Conservation (phyloP, 2,113 vertebrate species). For the Tursiops truncatus region DNA sequence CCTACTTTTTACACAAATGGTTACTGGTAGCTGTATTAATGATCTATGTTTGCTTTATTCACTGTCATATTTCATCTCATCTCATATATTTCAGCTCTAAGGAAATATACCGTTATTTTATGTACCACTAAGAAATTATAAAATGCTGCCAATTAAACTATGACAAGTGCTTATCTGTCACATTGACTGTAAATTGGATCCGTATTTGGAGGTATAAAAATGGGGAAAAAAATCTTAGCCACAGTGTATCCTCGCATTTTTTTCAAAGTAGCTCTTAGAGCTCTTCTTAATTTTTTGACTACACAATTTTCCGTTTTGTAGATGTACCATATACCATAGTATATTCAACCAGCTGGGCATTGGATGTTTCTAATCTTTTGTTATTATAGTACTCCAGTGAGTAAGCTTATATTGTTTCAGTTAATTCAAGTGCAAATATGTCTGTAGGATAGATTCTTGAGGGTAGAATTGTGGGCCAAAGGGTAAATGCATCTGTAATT, state of each 20-base stretch:
- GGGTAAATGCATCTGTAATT: background rate
- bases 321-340: background rate
- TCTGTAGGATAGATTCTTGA: constrained; percentile 19
- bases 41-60: constrained; percentile 31
- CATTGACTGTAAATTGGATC: constrained; percentile 1
- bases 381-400: background rate
- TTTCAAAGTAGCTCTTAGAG: background rate
- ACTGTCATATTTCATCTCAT: background rate
- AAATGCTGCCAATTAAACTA: background rate
- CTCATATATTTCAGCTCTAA: background rate
- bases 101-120: background rate
- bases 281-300: constrained; percentile 7
- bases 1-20: background rate
- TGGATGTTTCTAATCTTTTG: constrained; percentile 3
- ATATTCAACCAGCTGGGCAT: background rate
- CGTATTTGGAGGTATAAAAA: background rate
- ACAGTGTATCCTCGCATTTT: background rate
- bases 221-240: background rate
- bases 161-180: background rate
- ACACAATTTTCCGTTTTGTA: background rate
- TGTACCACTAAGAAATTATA: background rate
- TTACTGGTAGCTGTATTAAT: background rate
- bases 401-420: background rate
- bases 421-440: background rate
- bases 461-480: constrained; percentile 17